These are phyloP conservation scores for Drosophila tani DNA, from an alignment of 1,140 invertebrate genomes.

Conservation along the genomic window DNA sequence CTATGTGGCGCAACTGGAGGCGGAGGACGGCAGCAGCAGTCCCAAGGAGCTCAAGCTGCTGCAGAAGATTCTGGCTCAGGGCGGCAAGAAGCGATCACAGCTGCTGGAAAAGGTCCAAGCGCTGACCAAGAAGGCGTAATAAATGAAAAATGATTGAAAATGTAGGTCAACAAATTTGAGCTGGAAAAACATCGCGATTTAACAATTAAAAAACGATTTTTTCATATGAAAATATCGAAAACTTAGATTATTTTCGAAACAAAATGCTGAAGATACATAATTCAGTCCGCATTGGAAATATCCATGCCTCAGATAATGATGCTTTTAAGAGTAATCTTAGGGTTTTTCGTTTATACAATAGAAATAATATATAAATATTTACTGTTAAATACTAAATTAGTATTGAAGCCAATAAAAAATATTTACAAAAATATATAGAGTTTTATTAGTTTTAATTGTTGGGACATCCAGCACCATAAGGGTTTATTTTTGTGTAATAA, in stretches of 20 bases:
- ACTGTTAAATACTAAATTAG: slow-evolving; percentile 21
- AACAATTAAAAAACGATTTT: neutral
- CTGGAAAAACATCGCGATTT: neutral
- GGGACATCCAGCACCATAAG: no score
- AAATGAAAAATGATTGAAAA: neutral
- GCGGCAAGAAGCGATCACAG: slow-evolving; percentile 13
- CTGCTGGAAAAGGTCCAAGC: slow-evolving; percentile 7
- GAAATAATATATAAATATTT: neutral
- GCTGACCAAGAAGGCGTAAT: neutral
- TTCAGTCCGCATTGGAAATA: no score
- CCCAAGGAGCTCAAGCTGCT: slow-evolving; percentile 36
- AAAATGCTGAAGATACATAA: no score
- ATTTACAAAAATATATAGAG: no score
- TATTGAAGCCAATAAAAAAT: slow-evolving; percentile 15
- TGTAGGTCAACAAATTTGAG: neutral
- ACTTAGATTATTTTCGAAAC: neutral
- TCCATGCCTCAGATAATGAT: neutral
- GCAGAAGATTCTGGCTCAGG: slow-evolving; percentile 38
- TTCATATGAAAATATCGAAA: neutral
- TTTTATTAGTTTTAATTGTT: neutral
- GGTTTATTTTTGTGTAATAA: no score
- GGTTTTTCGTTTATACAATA: slow-evolving; percentile 13
- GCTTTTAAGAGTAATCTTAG: slow-evolving; percentile 4
- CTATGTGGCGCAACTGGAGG: slow-evolving; percentile 9
- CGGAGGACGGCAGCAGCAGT: neutral